Conservation (phyloP, 1,140 invertebrate species). For the Anastatus disparis region DNA sequence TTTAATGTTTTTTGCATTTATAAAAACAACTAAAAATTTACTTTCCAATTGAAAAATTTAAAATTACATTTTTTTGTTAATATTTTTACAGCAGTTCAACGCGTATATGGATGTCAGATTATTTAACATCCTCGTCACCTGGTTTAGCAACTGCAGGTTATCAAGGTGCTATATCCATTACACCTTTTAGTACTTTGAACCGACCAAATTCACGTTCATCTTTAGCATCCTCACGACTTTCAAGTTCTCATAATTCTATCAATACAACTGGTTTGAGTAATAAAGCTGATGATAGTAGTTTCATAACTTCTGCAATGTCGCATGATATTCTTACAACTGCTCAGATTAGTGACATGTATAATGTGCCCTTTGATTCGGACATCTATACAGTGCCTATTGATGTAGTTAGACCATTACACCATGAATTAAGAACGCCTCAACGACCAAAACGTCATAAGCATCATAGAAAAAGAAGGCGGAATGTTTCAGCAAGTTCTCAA, state of each 20-base stretch:
- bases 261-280: constrained; percentile 75
- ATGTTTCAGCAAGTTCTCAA: constrained; percentile 67
- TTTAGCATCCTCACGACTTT: constrained; percentile 77
- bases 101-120: constrained; percentile 72
- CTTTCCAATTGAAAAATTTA: background rate
- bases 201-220: constrained; percentile 79
- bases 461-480: constrained; percentile 72
- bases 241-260: constrained; percentile 84
- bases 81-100: constrained; percentile 55
- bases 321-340: constrained; percentile 79
- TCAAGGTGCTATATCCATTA: constrained; percentile 57
- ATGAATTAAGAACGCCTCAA: constrained; percentile 59
- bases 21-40: background rate
- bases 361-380: constrained; percentile 86
- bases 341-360: constrained; percentile 75
- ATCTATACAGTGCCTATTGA: constrained; percentile 87
- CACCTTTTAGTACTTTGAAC: constrained; percentile 65
- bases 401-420: constrained; percentile 72
- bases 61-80: background rate
- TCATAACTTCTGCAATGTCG: constrained; percentile 87
- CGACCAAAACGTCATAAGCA: constrained; percentile 70
- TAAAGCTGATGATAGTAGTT: constrained; percentile 82
- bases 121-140: constrained; percentile 71
- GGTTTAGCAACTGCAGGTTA: constrained; percentile 63
- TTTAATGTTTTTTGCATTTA: background rate